These are phyloP conservation scores for Tamias sibiricus DNA, from an alignment of 2,113 vertebrate species.

Conservation along the genomic window DNA sequence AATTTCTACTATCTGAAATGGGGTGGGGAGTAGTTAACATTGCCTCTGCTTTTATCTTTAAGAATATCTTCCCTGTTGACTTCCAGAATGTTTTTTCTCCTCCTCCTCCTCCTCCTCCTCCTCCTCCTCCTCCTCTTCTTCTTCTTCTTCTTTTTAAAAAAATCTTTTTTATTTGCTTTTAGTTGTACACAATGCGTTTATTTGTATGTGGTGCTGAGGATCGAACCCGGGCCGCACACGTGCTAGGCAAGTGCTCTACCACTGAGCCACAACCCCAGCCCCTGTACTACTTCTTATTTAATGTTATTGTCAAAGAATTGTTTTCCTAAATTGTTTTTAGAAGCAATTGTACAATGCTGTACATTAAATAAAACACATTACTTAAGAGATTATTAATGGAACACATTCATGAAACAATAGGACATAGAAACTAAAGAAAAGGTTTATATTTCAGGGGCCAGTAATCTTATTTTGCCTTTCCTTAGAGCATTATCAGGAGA, in stretches of 20 bases:
- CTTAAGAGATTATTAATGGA: constrained; percentile 22
- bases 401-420: background rate
- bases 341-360: background rate
- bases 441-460: background rate
- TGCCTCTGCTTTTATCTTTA: constrained; percentile 18
- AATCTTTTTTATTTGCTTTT: too few species aligned
- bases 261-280: too few species aligned
- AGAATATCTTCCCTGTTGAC: background rate
- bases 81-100: constrained; percentile 29
- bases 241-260: too few species aligned
- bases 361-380: constrained; percentile 15
- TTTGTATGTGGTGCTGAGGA: too few species aligned
- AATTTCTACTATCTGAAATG: constrained; percentile 5
- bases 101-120: too few species aligned
- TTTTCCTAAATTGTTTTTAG: constrained; percentile 26
- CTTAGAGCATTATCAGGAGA: background rate
- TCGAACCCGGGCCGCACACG: too few species aligned
- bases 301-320: constrained; percentile 28
- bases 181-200: too few species aligned
- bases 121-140: too few species aligned
- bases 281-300: background rate
- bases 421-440: background rate
- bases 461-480: background rate
- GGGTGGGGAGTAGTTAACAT: background rate
- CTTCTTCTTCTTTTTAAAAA: too few species aligned